A percentile compares a stretch with the other conserved stretches of the same genome.
phyloP scores from a whole-genome alignment of 2,797 vertebrate genomes.

The Tolypeutes matacus region DNA sequence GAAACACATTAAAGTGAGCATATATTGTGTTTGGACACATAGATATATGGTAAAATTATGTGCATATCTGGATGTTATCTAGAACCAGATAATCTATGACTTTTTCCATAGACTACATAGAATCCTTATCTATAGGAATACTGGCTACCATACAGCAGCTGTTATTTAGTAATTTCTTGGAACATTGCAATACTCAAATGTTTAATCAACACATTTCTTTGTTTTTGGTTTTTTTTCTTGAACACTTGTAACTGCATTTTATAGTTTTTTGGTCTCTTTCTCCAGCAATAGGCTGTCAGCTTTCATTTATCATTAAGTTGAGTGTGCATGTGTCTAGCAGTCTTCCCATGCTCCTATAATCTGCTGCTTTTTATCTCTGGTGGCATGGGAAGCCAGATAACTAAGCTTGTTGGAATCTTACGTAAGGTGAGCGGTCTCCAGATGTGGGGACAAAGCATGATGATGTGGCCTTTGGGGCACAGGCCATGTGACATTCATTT shows the following conservation, averaged over 20 bases:
- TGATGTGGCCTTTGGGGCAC: slow-evolving; percentile 51
- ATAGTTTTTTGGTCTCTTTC: slow-evolving; percentile 3
- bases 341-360: slow-evolving; percentile 8
- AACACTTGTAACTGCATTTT: slow-evolving; percentile 29
- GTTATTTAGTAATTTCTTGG: not conserved
- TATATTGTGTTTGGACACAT: not conserved
- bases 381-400: slow-evolving; percentile 72
- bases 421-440: slow-evolving; percentile 39
- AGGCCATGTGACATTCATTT: slow-evolving; percentile 58
- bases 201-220: slow-evolving; percentile 18
- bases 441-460: slow-evolving; percentile 48
- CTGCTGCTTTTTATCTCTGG: slow-evolving; percentile 67
- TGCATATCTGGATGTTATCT: not conserved
- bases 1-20: slow-evolving; percentile 17
- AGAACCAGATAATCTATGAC: not conserved
- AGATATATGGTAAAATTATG: not conserved
- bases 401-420: slow-evolving; percentile 46
- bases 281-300: slow-evolving; percentile 14
- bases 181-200: slow-evolving; percentile 32
- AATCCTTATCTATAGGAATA: no score
- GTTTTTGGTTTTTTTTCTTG: not conserved
- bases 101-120: no score
- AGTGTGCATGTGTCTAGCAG: slow-evolving; percentile 7
- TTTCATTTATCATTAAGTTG: slow-evolving; percentile 56
- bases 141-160: not conserved